Base-by-base conservation (phyloP, 2,113 vertebrate species). In the Urocolius indicus region DNA sequence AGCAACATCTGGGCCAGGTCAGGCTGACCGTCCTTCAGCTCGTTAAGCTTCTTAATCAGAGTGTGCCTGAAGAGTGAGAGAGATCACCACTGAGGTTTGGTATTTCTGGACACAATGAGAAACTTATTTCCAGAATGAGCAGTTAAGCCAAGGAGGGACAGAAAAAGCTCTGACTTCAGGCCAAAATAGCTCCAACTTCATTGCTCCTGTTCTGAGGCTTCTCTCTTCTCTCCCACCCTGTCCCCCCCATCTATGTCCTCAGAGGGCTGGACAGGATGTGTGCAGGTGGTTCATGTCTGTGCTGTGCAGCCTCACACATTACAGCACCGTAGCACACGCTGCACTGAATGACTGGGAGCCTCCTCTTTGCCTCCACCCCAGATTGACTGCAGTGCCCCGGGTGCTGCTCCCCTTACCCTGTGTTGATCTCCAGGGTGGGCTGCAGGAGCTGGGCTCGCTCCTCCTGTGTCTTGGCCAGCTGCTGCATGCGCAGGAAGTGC, bases 401-500 rank as follows among this genome's bases (percentile, higher is more conserved):
- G n/a, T 24, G 16, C 5, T 17, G 21, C 16, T 32, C 30, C 11
- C 34, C 95, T 96, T 87, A 99, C 99, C 99, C 98, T 15, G 98
- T 97, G 82, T 99, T 99, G 97, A 99, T 98, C 97, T 99, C 99
- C 97, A 99, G 97, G 0, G 99, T 99, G 94, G 99, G 99, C 97
- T 99, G 99, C 63, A 99, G 97, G 55, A 99, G 98, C 97, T 99
- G 99, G 3, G 99, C 99, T 6, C 99, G 98, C 88, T 99, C 99
- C 96, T 99, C 99, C 4, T 98, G 96, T 34, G 97, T 99, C 95
- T 98, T 98, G 68, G 99, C 99, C 91, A 99, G 96, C 97, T 99
- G 99, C 97, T 99, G 99, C 91, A 99, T 99, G 94, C 99, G 99
- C 59, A 99, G 98, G 92, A 99, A 99, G 97, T 99, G 99, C 16